Conservation (phyloP, 1,140 invertebrate species). For the fruit fly (Drosophila melanogaster) region DNA sequence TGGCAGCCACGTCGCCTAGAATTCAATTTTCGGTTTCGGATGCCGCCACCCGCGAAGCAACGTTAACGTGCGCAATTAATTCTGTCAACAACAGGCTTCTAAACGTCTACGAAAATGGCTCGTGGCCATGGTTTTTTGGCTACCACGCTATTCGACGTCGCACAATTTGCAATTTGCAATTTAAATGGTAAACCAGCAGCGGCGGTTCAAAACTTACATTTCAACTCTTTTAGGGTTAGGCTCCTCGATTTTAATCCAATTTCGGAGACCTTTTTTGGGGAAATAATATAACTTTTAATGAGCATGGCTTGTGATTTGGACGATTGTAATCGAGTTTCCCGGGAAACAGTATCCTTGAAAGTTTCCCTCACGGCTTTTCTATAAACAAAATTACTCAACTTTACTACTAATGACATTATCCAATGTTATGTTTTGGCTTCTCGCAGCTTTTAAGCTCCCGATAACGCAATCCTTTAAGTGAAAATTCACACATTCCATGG, state of each 20-base stretch:
- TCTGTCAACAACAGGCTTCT: slow-evolving; percentile 65
- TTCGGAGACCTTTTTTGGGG: slow-evolving; percentile 12
- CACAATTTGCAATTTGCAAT: slow-evolving; percentile 64
- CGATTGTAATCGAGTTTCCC: slow-evolving; percentile 38
- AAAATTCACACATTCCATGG: slow-evolving; percentile 32
- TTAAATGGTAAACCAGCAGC: slow-evolving; percentile 38
- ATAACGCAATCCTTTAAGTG: slow-evolving; percentile 45
- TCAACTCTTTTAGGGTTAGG: slow-evolving; percentile 36
- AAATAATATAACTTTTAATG: slow-evolving; percentile 43
- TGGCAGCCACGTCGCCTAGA: slow-evolving; percentile 40
- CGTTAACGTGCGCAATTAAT: slow-evolving; percentile 74
- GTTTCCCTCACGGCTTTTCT: slow-evolving; percentile 27
- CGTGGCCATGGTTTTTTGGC: slow-evolving; percentile 27
- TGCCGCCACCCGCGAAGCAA: slow-evolving; percentile 15
- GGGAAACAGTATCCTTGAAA: slow-evolving; percentile 17
- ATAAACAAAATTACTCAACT: slow-evolving; percentile 48
- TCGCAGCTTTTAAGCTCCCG: slow-evolving; percentile 3
- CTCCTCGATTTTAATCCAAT: slow-evolving; percentile 31
- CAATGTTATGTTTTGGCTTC: slow-evolving; percentile 13
- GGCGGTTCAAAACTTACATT: slow-evolving; percentile 20
- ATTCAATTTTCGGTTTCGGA: slow-evolving; percentile 57
- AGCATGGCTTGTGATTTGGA: slow-evolving; percentile 42
- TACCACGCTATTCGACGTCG: slow-evolving; percentile 3
- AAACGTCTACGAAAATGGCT: slow-evolving; percentile 25
- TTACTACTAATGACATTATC: slow-evolving; percentile 47